These are phyloP conservation scores for Monoplex corrugatus DNA, from an alignment of 2,888 invertebrate genomes.

Conservation along the genomic window DNA sequence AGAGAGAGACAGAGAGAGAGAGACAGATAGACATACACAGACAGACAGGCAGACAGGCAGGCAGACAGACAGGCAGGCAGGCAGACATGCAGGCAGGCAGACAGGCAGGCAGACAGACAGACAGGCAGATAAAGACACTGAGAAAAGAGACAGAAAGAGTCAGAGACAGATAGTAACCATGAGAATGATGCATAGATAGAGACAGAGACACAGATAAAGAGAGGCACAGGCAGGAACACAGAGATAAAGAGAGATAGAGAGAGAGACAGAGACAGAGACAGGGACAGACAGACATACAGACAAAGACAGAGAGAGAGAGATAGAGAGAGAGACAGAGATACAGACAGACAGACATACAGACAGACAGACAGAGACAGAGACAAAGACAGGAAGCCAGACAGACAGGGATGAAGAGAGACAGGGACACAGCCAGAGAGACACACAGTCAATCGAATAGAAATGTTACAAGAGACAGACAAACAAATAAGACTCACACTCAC, in stretches of 20 bases:
- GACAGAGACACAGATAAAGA: not conserved
- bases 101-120: too few species aligned
- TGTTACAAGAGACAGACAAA: too few species aligned
- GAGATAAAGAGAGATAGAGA: too few species aligned
- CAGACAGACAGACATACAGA: constrained; percentile 34
- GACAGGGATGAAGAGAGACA: not conserved
- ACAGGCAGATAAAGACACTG: too few species aligned
- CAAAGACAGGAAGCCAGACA: not conserved
- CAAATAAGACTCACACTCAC: too few species aligned
- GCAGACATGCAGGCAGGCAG: not conserved
- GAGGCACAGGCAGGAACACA: not conserved
- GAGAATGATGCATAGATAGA: constrained; percentile 31
- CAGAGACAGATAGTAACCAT: not conserved
- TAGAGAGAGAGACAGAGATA: not conserved
- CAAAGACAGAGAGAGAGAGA: not conserved
- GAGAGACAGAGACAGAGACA: too few species aligned
- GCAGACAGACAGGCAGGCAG: not conserved
- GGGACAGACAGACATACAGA: too few species aligned
- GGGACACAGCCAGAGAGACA: not conserved
- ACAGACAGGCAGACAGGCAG: not conserved
- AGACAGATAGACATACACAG: not conserved
- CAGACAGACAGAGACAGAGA: not conserved
- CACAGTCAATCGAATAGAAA: too few species aligned
- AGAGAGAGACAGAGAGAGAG: not conserved
- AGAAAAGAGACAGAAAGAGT: not conserved